Conservation (phyloP, 2,113 vertebrate genomes). For the Thermophis baileyi region DNA sequence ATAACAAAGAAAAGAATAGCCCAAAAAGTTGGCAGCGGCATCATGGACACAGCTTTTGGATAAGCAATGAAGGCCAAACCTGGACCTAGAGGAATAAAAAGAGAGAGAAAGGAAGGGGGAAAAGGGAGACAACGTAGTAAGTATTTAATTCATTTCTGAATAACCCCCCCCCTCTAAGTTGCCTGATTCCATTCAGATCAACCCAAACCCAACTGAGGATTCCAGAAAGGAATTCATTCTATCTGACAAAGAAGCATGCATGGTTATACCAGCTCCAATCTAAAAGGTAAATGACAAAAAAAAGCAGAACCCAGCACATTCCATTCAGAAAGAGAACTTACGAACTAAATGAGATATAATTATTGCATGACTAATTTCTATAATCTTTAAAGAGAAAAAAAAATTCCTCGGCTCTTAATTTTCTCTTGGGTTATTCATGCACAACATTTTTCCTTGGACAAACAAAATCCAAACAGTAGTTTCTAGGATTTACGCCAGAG, state of each 20-base stretch:
- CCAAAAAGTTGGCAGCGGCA: constrained; percentile 97
- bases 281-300: constrained; percentile 41
- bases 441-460: constrained; percentile 10
- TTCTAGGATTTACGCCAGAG: neutral
- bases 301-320: constrained; percentile 38
- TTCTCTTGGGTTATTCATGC: constrained; percentile 9
- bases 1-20: constrained; percentile 99
- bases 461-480: neutral
- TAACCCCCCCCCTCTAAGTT: constrained; percentile 39
- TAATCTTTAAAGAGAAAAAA: constrained; percentile 42
- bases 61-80: constrained; percentile 98
- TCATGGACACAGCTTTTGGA: constrained; percentile 98
- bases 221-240: constrained; percentile 63
- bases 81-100: constrained; percentile 80
- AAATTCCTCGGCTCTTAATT: constrained; percentile 27
- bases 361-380: constrained; percentile 32
- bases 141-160: constrained; percentile 15
- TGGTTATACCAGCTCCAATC: constrained; percentile 51
- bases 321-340: neutral
- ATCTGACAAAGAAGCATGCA: constrained; percentile 64
- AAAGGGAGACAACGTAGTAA: constrained; percentile 56
- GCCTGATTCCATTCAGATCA: constrained; percentile 60
- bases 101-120: constrained; percentile 65
- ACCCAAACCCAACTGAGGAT: constrained; percentile 66
- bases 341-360: constrained; percentile 50